Percentiles rank a stretch among this genome's conserved stretches.
Evolutionary conservation across 2,888 invertebrate genomes (phyloP).

Genomic region (Tenthredo livida): DNA sequence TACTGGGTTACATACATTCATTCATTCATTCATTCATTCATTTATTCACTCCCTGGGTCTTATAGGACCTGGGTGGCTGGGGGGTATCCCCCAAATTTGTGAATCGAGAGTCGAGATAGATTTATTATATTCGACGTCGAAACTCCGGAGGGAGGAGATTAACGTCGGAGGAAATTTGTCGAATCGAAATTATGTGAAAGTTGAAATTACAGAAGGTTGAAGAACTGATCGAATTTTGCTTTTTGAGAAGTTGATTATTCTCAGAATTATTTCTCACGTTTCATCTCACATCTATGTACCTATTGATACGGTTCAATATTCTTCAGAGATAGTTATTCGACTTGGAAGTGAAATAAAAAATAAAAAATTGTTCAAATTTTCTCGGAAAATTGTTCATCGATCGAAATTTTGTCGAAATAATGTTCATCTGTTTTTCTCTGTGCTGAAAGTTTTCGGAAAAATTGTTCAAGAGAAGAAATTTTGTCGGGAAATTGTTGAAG

Average conservation of each 20-base stretch:
- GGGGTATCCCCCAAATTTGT: neutral
- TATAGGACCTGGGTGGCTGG: too few relatives aligned
- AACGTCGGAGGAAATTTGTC: neutral
- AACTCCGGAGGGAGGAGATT: neutral
- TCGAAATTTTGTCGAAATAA: too few relatives aligned
- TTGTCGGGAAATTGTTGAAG: neutral
- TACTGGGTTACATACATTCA: neutral
- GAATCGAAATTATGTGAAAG: neutral
- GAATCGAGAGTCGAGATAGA: neutral
- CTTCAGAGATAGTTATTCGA: too few relatives aligned
- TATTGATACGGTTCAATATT: too few relatives aligned
- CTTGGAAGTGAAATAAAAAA: too few relatives aligned
- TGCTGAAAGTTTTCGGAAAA: too few relatives aligned
- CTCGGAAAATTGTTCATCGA: neutral
- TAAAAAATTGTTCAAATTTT: neutral
- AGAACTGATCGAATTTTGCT: neutral
- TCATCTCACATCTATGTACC: too few relatives aligned
- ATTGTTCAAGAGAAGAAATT: too few relatives aligned
- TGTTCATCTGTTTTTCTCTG: too few relatives aligned
- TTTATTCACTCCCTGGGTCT: neutral
- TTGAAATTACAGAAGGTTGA: neutral
- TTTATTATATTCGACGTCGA: neutral
- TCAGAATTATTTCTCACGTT: too few relatives aligned
- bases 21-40: neutral
- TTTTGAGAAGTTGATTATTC: neutral